Conservation (phyloP, 2,113 vertebrate species). For the Callocephalon fimbriatum region DNA sequence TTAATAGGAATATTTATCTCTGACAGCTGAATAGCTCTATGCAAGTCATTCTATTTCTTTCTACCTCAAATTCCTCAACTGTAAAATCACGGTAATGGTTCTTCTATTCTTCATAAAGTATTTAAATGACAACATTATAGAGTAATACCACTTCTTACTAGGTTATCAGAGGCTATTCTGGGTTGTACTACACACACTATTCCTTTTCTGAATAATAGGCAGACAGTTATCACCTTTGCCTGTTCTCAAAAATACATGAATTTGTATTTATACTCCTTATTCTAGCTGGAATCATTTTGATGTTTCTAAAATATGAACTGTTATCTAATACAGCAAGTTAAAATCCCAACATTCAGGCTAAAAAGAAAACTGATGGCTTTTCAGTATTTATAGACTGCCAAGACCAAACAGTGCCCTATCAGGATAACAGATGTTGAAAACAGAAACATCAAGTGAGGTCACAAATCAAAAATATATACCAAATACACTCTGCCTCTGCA, state of each 20-base stretch:
- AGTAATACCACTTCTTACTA: neutral
- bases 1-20: neutral
- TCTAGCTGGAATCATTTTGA: neutral
- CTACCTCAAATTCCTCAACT: neutral
- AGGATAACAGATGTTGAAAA: constrained; percentile 31
- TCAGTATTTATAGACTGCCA: neutral
- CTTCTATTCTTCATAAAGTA: neutral
- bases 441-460: constrained; percentile 41
- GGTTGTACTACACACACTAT: neutral
- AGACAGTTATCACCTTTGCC: neutral
- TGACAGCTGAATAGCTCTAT: neutral
- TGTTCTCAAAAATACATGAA: neutral
- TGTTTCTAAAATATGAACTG: neutral
- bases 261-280: neutral
- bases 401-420: neutral
- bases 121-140: neutral
- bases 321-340: neutral
- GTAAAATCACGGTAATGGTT: neutral
- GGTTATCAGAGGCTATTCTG: neutral
- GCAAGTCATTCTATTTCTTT: neutral
- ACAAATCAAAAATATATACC: constrained; percentile 19
- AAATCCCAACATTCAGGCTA: neutral
- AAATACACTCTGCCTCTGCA: neutral
- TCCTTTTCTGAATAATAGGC: neutral
- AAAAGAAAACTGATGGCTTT: neutral